Conservation (phyloP, 2,113 vertebrate species). For the Tricholaema leucomelas region DNA sequence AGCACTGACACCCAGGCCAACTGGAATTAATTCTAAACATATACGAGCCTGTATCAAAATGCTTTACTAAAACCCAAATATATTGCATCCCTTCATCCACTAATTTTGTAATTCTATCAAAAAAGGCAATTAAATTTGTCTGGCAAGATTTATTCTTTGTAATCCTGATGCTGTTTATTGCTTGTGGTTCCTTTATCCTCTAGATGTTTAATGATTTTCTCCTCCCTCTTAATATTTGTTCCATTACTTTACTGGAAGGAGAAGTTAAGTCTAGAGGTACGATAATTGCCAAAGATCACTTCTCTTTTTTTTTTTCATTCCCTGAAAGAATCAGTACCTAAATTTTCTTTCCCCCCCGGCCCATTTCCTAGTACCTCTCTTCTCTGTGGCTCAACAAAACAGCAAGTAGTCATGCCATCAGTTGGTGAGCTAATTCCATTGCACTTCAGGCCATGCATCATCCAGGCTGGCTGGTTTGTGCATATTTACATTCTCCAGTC, state of each 20-base stretch:
- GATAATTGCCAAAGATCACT: constrained; percentile 48
- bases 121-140: constrained; percentile 67
- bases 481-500: background rate
- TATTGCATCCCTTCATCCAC: constrained; percentile 49
- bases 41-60: constrained; percentile 29
- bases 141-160: constrained; percentile 63
- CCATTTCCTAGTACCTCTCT: background rate
- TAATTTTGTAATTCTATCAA: constrained; percentile 66
- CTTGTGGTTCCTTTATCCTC: constrained; percentile 55
- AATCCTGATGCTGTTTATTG: constrained; percentile 66
- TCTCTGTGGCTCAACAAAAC: background rate
- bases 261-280: constrained; percentile 55
- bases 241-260: constrained; percentile 58
- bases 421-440: constrained; percentile 31
- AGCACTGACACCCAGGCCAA: constrained; percentile 29
- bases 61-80: constrained; percentile 59
- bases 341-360: background rate
- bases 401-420: constrained; percentile 13
- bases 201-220: constrained; percentile 68
- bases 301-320: background rate
- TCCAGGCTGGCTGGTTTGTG: constrained; percentile 21
- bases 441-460: constrained; percentile 22
- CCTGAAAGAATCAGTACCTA: background rate
- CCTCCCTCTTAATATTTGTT: constrained; percentile 70
- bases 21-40: constrained; percentile 56